Conservation (phyloP, 2,888 invertebrate species). For the Cephus runcator region DNA sequence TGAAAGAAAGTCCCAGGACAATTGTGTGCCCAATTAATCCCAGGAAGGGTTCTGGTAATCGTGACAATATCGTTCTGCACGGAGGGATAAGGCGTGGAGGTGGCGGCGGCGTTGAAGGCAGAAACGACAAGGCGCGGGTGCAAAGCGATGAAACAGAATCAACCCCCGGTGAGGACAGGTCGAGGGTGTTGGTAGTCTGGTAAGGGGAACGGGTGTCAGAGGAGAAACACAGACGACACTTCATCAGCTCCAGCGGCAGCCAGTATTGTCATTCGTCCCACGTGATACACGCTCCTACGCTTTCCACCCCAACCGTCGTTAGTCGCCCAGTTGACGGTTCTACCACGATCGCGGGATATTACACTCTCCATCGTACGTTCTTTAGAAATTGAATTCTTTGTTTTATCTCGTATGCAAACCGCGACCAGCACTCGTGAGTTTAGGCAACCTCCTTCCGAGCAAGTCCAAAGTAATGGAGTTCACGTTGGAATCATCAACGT, state of each 20-base stretch:
- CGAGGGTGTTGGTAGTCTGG: slow-evolving; percentile 13
- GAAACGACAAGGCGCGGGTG: slow-evolving; percentile 27
- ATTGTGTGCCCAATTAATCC: slow-evolving; percentile 59
- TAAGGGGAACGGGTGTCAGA: not conserved
- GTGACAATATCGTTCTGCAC: slow-evolving; percentile 47
- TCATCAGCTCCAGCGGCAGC: slow-evolving; percentile 56
- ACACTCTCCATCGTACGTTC: slow-evolving; percentile 36
- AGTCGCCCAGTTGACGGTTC: slow-evolving; percentile 28
- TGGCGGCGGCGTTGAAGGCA: slow-evolving; percentile 13
- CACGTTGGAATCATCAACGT: too few relatives aligned
- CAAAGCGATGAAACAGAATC: slow-evolving; percentile 39
- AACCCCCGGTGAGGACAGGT: slow-evolving; percentile 21
- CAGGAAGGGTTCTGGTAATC: slow-evolving; percentile 52
- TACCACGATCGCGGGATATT: slow-evolving; percentile 32
- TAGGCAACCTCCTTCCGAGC: too few relatives aligned
- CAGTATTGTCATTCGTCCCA: slow-evolving; percentile 58
- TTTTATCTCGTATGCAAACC: not conserved
- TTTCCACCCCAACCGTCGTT: slow-evolving; percentile 48
- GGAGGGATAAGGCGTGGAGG: not conserved
- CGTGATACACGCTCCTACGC: slow-evolving; percentile 44
- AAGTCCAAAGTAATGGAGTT: too few relatives aligned
- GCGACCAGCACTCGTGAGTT: too few relatives aligned
- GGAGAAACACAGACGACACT: slow-evolving; percentile 54
- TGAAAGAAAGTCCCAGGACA: slow-evolving; percentile 29
- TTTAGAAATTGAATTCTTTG: slow-evolving; percentile 58